These are phyloP conservation scores for Ceryle rudis DNA, from an alignment of 2,797 vertebrate species.

Conservation along the genomic window DNA sequence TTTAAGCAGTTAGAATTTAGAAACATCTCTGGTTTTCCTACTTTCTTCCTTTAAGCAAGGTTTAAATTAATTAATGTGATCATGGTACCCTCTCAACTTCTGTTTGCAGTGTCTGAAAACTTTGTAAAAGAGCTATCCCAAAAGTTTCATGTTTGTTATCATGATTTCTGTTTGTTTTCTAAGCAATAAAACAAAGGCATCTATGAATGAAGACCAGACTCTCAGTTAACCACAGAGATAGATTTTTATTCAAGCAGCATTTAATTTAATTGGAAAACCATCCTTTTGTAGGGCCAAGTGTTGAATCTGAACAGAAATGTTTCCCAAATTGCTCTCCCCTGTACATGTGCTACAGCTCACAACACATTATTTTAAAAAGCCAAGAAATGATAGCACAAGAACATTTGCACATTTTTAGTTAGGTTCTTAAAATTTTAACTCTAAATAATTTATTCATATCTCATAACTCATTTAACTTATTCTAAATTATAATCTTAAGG, in stretches of 20 bases:
- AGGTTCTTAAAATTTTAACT: neutral
- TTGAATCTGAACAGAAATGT: neutral
- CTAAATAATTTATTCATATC: neutral
- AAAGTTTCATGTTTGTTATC: neutral
- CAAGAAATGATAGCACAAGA: neutral
- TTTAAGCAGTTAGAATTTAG: neutral
- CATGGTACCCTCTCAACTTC: neutral
- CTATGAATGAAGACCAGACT: neutral
- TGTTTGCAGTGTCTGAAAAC: neutral
- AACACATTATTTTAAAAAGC: constrained; percentile 1
- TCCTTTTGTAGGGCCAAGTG: neutral
- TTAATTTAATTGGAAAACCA: neutral
- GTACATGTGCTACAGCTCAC: neutral
- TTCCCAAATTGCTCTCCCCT: neutral
- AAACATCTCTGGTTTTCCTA: neutral
- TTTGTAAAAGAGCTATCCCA: neutral
- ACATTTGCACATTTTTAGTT: neutral
- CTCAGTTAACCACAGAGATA: neutral
- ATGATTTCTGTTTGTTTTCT: neutral
- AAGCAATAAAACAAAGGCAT: neutral
- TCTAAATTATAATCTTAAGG: neutral
- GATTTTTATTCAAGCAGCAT: neutral
- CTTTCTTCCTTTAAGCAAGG: neutral
- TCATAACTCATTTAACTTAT: neutral
- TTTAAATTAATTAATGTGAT: neutral